A percentile compares a stretch with the other conserved stretches of the same genome.
These are phyloP conservation scores for Tachycineta bicolor DNA, from an alignment of 2,113 vertebrate genomes.

Conservation along the genomic window DNA sequence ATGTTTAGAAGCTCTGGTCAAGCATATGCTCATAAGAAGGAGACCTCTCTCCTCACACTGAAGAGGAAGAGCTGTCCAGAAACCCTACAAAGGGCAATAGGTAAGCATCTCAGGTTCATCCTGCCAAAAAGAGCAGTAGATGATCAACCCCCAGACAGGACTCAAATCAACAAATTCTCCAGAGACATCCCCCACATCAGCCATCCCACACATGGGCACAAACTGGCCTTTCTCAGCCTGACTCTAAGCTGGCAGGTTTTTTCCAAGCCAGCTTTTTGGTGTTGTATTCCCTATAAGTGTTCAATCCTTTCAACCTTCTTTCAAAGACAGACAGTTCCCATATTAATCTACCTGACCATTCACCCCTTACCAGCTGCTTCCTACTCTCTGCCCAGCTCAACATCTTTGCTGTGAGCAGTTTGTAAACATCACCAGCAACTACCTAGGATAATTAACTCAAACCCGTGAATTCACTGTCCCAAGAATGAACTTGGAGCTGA, in stretches of 20 bases:
- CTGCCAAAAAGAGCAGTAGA: not conserved
- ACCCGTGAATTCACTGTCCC: not conserved
- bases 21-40: not conserved
- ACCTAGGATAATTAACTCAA: not conserved
- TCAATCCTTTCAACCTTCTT: not conserved
- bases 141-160: not conserved
- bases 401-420: not conserved
- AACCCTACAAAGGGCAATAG: not conserved
- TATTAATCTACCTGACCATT: not conserved
- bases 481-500: not conserved
- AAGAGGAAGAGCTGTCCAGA: not conserved
- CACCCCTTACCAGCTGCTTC: not conserved
- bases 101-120: not conserved
- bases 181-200: not conserved
- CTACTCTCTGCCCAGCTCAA: not conserved
- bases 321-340: not conserved
- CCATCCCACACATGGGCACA: not conserved
- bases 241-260: not conserved
- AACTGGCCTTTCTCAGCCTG: not conserved
- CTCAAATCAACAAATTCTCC: not conserved
- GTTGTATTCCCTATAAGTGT: not conserved
- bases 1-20: not conserved
- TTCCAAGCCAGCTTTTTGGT: not conserved
- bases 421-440: not conserved
- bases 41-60: not conserved